Evolutionary conservation across 2,113 vertebrate genomes (phyloP), one percentile per base, ranked within the genome.

Genomic region (Daubentonia madagascariensis): DNA sequence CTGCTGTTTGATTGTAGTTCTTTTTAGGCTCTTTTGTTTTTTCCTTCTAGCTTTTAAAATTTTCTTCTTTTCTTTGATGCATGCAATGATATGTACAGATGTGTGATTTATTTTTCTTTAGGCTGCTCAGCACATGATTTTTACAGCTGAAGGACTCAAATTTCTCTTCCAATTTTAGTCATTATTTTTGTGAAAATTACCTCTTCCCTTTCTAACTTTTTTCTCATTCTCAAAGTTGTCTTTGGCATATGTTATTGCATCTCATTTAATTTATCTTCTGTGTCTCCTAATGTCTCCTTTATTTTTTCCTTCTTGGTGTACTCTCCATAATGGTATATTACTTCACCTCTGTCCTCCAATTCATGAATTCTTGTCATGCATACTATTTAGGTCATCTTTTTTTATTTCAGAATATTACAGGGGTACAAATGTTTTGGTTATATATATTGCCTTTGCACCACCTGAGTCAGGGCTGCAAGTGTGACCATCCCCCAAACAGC

Each of bases 261-360:
- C 40, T 96, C 72, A 96, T 93, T 94, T 92, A 59, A 79, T 96
- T 75, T 93, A 79, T 80, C 37, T 1, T 87, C 23, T 88, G 8
- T 85, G 50, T 88, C 43, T 94, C 14, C 79, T 97, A 85, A 37
- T 84, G 22, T 40, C 4, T 35, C 6, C 20, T 89, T 94, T 75
- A 28, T 73, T 89, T 89, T 54, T 96, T 94, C 28, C n/a, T 63
- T 90, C 18, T 61, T 80, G 18, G 18, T 43, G 30, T 61, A 59
- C 40, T 78, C 14, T 20, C 50, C 8, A 4, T 80, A 75, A 70
- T 91, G 37, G 52, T 65, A 35, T 18, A 93, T 96, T 81, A 85
- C 4, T 93, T 95, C 18, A 92, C 1, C 70, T 96, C 23, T 84
- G n/a, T 73, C 37, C 14, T 88, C 52, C 84, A 96, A 45, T 79